Percentiles rank a stretch among this genome's conserved stretches.
phyloP scores from a whole-genome alignment of 1,140 invertebrate genomes.

The Drosophila busckii region DNA sequence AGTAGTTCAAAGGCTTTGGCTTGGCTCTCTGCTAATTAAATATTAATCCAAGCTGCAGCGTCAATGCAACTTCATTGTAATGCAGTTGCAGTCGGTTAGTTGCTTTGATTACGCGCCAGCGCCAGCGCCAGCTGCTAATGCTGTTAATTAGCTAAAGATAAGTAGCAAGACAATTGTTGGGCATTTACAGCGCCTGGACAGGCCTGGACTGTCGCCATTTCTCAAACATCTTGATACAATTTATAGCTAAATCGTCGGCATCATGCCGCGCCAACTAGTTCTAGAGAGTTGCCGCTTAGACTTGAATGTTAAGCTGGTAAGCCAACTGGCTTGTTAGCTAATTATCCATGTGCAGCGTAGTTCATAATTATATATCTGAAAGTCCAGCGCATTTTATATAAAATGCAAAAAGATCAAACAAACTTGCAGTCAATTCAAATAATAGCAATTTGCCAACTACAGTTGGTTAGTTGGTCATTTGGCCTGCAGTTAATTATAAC shows the following conservation, averaged over 20 bases:
- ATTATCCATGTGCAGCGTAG: too few species aligned
- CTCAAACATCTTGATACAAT: constrained; percentile 64
- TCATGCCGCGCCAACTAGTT: constrained; percentile 19
- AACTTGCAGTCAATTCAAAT: constrained; percentile 52
- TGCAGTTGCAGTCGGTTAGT: constrained; percentile 1
- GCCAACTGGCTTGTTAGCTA: too few species aligned
- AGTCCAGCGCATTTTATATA: constrained; percentile 51
- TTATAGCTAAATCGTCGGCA: constrained; percentile 39
- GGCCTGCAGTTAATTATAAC: constrained; percentile 24
- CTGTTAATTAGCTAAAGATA: constrained; percentile 55
- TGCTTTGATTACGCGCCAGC: constrained; percentile 11
- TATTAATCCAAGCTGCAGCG: too few species aligned
- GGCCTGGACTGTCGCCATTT: too few species aligned
- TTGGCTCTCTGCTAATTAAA: too few species aligned
- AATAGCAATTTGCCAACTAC: constrained; percentile 51
- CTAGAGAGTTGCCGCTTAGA: too few species aligned
- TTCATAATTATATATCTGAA: too few species aligned
- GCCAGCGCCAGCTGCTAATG: constrained; percentile 33
- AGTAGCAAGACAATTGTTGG: constrained; percentile 50
- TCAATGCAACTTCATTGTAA: constrained; percentile 13
- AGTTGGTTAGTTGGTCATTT: constrained; percentile 12
- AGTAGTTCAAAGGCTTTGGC: constrained; percentile 16
- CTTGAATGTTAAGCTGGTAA: too few species aligned
- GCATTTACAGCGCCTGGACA: constrained; percentile 51
- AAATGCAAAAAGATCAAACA: constrained; percentile 21